A percentile compares a stretch with the other conserved stretches of the same genome.
phyloP scores from a whole-genome alignment of 1,140 invertebrate genomes.

The Drosophila asahinai region DNA sequence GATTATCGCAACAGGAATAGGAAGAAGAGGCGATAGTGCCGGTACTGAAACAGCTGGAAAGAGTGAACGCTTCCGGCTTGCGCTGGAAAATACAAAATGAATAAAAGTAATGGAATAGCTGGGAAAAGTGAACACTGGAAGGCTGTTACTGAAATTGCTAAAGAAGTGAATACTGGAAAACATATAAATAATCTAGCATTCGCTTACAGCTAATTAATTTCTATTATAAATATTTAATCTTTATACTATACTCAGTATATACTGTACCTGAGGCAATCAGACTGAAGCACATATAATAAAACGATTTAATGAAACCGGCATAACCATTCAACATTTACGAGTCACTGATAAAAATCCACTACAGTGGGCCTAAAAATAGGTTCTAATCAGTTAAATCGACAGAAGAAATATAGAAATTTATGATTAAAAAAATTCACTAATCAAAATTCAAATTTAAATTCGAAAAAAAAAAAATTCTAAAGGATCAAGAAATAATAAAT shows the following conservation, averaged over 20 bases:
- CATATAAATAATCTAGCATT: too few species aligned
- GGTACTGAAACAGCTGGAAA: conserved; percentile 2
- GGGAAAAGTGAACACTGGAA: not conserved
- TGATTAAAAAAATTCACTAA: too few species aligned
- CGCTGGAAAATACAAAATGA: not conserved
- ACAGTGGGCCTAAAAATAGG: conserved; percentile 7
- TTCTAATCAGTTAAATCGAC: not conserved
- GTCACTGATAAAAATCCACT: conserved; percentile 23
- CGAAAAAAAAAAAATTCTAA: too few species aligned
- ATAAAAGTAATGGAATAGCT: too few species aligned
- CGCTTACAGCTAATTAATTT: too few species aligned
- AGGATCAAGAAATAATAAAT: too few species aligned
- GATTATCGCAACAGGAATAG: conserved; percentile 7
- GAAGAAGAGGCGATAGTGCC: conserved; percentile 5
- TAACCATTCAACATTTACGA: conserved; percentile 35
- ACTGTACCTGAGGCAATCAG: conserved; percentile 28
- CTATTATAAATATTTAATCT: not conserved
- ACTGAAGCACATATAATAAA: conserved; percentile 43
- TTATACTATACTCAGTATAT: not conserved
- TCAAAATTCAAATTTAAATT: too few species aligned
- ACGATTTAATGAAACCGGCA: conserved; percentile 31
- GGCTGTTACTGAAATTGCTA: too few species aligned
- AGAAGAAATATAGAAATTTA: too few species aligned
- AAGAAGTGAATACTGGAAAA: not conserved
- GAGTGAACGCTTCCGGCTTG: not conserved